phyloP scores from a whole-genome alignment of 2,888 invertebrate genomes.

The Rhingia campestris region DNA sequence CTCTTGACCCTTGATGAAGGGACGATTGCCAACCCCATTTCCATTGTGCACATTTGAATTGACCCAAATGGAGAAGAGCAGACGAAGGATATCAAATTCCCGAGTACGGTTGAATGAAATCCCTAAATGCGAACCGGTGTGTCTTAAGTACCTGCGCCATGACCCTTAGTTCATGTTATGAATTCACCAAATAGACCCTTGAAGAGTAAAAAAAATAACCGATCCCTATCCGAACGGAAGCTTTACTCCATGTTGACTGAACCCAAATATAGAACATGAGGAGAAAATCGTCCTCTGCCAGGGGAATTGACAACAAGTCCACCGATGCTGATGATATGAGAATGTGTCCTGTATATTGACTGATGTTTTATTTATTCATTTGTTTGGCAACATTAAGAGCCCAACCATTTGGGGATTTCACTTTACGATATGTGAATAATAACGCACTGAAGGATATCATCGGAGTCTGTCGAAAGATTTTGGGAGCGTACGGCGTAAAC shows the following conservation, averaged over 20 bases:
- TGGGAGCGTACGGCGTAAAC: too few species aligned
- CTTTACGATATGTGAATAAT: not conserved
- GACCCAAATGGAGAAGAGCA: not conserved
- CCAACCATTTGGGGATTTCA: slow-evolving; percentile 6
- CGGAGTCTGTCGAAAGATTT: too few species aligned
- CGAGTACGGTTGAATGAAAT: slow-evolving; percentile 6
- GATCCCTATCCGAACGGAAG: slow-evolving; percentile 11
- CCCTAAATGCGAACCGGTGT: not conserved
- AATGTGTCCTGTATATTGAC: slow-evolving; percentile 17
- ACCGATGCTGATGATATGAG: slow-evolving; percentile 20
- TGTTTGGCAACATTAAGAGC: not conserved
- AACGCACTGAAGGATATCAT: too few species aligned
- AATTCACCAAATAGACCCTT: slow-evolving; percentile 9
- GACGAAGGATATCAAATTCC: slow-evolving; percentile 9
- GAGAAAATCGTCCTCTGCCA: not conserved
- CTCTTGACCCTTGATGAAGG: not conserved
- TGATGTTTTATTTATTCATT: not conserved
- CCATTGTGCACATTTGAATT: not conserved
- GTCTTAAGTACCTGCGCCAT: slow-evolving; percentile 8
- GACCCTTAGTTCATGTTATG: slow-evolving; percentile 27
- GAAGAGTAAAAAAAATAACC: slow-evolving; percentile 1
- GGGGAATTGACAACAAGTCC: slow-evolving; percentile 12
- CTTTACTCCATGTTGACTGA: slow-evolving; percentile 3
- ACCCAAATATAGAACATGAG: slow-evolving; percentile 5
- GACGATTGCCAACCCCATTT: not conserved